phyloP scores from a whole-genome alignment of 2,113 vertebrate species.

The Lepus timidus region DNA sequence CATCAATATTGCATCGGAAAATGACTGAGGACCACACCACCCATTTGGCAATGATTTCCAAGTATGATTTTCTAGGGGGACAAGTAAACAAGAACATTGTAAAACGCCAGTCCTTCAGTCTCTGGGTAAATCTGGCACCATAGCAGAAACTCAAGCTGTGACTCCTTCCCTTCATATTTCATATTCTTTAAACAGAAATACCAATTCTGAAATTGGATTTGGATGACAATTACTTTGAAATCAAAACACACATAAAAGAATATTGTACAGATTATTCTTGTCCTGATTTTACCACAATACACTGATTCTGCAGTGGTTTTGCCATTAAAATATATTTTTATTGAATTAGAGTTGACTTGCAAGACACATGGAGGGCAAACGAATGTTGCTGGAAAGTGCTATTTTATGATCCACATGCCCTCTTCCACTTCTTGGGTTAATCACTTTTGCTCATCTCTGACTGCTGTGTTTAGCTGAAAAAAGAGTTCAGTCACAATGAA shows the following conservation, averaged over 20 bases:
- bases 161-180: conserved; percentile 34
- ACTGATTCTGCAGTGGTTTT: conserved; percentile 22
- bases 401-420: neutral
- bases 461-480: neutral
- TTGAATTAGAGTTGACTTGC: neutral
- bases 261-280: conserved; percentile 47
- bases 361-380: neutral
- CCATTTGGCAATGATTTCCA: neutral
- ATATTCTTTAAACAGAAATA: conserved; percentile 75
- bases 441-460: neutral
- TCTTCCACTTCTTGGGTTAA: conserved; percentile 13
- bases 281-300: conserved; percentile 73
- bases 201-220: conserved; percentile 80
- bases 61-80: neutral
- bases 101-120: conserved; percentile 37
- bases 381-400: neutral
- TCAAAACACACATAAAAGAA: conserved; percentile 70
- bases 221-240: conserved; percentile 72
- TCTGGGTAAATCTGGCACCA: conserved; percentile 14
- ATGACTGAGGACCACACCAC: neutral
- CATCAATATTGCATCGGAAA: conserved; percentile 34
- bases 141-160: conserved; percentile 78
- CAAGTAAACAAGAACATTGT: conserved; percentile 49
- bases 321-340: conserved; percentile 61
- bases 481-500: conserved; percentile 5